Conservation (phyloP, 2,113 vertebrate genomes). For the Rhabdomys dilectus region DNA sequence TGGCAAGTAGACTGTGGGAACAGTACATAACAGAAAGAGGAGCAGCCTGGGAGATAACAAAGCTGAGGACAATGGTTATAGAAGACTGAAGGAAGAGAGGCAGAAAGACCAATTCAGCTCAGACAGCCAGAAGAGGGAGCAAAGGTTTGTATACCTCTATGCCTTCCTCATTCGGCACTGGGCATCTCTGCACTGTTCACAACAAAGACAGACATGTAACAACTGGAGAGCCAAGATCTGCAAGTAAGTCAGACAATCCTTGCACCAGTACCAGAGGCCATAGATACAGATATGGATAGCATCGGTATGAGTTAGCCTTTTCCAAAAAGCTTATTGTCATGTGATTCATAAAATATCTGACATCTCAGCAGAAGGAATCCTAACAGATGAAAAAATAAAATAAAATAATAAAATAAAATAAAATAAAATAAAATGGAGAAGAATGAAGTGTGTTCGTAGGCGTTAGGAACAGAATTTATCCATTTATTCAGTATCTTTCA, state of each 20-base stretch:
- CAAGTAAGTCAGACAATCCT: not conserved
- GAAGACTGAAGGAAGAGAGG: not conserved
- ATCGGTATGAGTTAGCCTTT: not conserved
- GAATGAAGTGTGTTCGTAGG: not conserved
- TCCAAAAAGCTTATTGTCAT: not conserved
- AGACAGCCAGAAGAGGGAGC: not conserved
- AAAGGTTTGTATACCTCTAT: not conserved
- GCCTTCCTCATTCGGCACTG: not conserved
- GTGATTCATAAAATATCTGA: not conserved
- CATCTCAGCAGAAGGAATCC: not conserved
- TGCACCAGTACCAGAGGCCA: not conserved
- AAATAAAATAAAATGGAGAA: not conserved
- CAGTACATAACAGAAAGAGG: not conserved
- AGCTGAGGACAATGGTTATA: not conserved
- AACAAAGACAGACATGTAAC: not conserved
- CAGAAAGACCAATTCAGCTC: not conserved
- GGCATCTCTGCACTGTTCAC: not conserved
- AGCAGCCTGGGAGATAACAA: not conserved
- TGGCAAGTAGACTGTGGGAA: not conserved
- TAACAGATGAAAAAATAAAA: not conserved
- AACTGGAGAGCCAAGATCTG: not conserved
- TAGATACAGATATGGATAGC: not conserved
- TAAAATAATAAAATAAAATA: not conserved
- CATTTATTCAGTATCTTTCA: not conserved
- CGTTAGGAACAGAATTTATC: not conserved